Base-by-base conservation (phyloP, 2,113 vertebrate genomes). In the Phrynosoma blainvillii region DNA sequence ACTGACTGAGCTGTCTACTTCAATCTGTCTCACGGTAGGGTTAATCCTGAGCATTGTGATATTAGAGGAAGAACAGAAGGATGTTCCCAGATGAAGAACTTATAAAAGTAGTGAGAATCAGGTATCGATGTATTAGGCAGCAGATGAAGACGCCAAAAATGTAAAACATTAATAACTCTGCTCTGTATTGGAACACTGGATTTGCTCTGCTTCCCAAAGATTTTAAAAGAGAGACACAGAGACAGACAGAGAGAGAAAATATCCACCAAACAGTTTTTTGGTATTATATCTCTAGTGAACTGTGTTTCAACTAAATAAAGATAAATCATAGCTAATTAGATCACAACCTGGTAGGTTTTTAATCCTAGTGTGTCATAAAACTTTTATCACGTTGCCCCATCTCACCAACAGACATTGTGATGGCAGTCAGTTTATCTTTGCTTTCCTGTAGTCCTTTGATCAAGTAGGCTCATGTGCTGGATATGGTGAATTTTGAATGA, bases 271-370 rank as follows among this genome's bases (percentile, higher is more conserved):
- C 87, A 83, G n/a, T 62, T 40, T 12, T 40, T 12, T 74, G 71
- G 68, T 88, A 93, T 93, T 93, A 89, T 78, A 87, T 89, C 89
- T 89, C 82, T 52, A 89, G 79, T 88, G 62, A 89, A 91, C 88
- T 92, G 89, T 1, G 0, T 27, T 78, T 79, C 90, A 92, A 84
- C 90, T 87, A 85, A 89, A 87, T 13, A 86, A 82, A 91, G 78
- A 78, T 84, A 93, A 93, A 91, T 84, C 92, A 52, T 70, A 91
- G 66, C 84, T 96, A 92, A 94, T 94, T 88, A 93, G 82, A 91
- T 93, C 91, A 23, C 84, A 92, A 83, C 66, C 77, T 90, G 90
- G 27, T 85, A 82, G 80, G 47, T 84, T 92, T 93, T 91, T 92
- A 92, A 91, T 91, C 82, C 85, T 82, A 68, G 86, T 90, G 88